Conservation (phyloP, 2,797 vertebrate genomes). For the Distichodus sexfasciatus region DNA sequence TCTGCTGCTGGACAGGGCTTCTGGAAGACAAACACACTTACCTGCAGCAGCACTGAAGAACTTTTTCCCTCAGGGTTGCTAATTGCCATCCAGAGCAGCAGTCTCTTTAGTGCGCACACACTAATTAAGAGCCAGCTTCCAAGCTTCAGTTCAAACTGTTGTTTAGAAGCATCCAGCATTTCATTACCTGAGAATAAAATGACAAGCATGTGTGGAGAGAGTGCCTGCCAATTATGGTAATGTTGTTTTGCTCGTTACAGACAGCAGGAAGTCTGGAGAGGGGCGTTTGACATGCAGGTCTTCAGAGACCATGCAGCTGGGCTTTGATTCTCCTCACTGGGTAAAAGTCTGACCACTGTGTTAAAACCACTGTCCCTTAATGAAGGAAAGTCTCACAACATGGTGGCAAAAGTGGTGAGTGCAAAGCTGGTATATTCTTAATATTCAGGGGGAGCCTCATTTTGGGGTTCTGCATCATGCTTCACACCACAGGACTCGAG, state of each 20-base stretch:
- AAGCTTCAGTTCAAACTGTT: constrained; percentile 39
- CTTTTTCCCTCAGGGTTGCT: neutral
- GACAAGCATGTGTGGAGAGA: constrained; percentile 28
- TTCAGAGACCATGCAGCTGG: constrained; percentile 37
- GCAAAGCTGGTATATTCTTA: neutral
- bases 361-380: neutral
- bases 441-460: constrained; percentile 6
- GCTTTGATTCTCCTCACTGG: constrained; percentile 16
- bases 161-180: constrained; percentile 46
- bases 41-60: no score
- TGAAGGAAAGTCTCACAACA: constrained; percentile 3
- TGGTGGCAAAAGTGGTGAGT: neutral
- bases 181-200: constrained; percentile 51
- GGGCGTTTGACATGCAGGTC: constrained; percentile 34
- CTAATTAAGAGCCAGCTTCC: constrained; percentile 46
- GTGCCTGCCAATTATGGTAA: constrained; percentile 58
- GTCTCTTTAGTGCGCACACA: constrained; percentile 36
- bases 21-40: no score
- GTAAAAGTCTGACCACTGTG: constrained; percentile 26
- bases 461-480: no score
- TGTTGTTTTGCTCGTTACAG: constrained; percentile 48
- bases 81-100: constrained; percentile 26
- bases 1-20: no score
- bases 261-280: constrained; percentile 17
- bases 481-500: no score